Base-by-base conservation (phyloP, 1,140 invertebrate genomes). In the Hermetia illucens region DNA sequence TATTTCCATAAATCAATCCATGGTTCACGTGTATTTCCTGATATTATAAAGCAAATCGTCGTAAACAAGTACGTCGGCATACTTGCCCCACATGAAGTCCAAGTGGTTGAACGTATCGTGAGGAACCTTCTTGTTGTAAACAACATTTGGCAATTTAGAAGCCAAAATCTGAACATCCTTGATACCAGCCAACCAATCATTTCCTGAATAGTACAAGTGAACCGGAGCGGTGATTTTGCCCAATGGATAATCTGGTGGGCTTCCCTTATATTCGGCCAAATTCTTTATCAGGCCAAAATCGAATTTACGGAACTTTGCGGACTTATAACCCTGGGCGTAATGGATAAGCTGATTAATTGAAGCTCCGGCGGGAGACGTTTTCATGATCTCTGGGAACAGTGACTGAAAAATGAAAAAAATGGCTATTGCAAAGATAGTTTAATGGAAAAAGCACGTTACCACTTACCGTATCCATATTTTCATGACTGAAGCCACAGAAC, bases 261-360 rank as follows among this genome's bases (percentile, higher is more conserved):
- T 50, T 34, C 62, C 52, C 3, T 57, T 57, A 40, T 65, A 65
- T 15, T 25, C 33, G n/a, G 38, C 35, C 9, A 51, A 13, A 42
- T 65, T 65, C 19, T 53, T 48, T 4, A 10, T 4, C 1, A 9
- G 5, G 1, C 61, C 61, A 17, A 54, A 53, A 49, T 65, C 59
- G 25, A 45, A 64, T 19, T 51, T 43, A 0, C 46, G 45, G 29
- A 65, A 65, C 1, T 55, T 50, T 4, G 49, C 55, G 2, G 50
- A 61, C 15, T 62, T 47, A 4, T 64, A 51, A 16, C 58, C 63
- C 49, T 75, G 77, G 2, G 68, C 71, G 47, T 67, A 79, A 50
- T 81, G 77, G 4, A 76, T 58, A 0, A 87, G 47, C 49, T 84
- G 80, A 46, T 75, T 73, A 21, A 70, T 68, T 0, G 80, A 80